Evolutionary conservation across 2,113 vertebrate genomes (phyloP), one percentile per base, ranked within the genome.

Genomic region (Datnioides undecimradiatus): DNA sequence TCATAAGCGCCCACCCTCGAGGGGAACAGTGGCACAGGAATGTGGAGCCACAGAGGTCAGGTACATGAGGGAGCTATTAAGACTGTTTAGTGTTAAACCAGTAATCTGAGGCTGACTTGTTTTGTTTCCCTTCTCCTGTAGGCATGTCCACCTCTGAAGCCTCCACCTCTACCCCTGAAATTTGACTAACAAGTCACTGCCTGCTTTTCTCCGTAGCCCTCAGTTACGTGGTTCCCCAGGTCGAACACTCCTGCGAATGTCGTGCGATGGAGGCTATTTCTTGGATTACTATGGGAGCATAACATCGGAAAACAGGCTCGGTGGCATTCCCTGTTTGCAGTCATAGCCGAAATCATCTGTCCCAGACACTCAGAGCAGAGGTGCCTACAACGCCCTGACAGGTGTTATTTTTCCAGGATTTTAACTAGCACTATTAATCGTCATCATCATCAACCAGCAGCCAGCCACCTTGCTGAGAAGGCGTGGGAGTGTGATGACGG

Each of bases 281-380:
- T 23, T 43, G 29, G 73, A 83, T 69, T 19, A 34, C 2, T 27
- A 69, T 71, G 29, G 57, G 57, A 66, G 70, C 17, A 51, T 43
- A 58, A 34, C 67, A 41, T 41, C 11, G 43, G 21, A 13, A 43
- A 92, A 90, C 93, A 6, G 72, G 91, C 78, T 76, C 0, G 3
- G 68, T 84, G 19, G 46, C 92, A 93, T 90, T 93, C 81, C 58
- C 58, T 3, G 38, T 54, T 23, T 14, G 23, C n/a, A 6, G 33
- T 70, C 77, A 29, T 36, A 58, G 58, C 23, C 49, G 31, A 60
- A 67, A 79, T 82, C 33, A 72, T 73, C 33, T 17, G 57, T 29
- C 27, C 43, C 79, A 80, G 52, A 79, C 49, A 5, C 10, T 69
- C 2, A 45, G 6, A 46, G 33, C 6, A 34, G 36, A 54, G 7